Percentiles rank a stretch among this genome's conserved stretches.
These are phyloP conservation scores for Corythornis cristatus DNA, from an alignment of 2,113 vertebrate genomes.

Conservation along the genomic window DNA sequence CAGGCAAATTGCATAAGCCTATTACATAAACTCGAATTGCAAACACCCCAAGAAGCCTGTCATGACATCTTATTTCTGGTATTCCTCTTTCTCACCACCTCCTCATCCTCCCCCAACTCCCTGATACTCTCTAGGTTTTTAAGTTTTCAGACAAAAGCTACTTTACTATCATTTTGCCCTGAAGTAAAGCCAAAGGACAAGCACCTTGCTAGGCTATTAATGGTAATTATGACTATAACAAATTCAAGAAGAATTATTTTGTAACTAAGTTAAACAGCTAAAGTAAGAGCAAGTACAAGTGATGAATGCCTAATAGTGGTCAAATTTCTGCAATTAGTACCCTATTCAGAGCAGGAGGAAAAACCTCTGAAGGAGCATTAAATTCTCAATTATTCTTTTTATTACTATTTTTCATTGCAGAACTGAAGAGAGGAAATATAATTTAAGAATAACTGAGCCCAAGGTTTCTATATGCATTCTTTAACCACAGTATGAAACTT, in stretches of 20 bases:
- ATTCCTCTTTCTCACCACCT: not conserved
- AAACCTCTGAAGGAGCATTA: not conserved
- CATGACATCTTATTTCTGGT: not conserved
- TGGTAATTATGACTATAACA: not conserved
- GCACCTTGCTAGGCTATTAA: not conserved
- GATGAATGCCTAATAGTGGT: slow-evolving; percentile 25
- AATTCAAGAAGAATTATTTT: slow-evolving; percentile 1
- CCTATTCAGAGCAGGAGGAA: slow-evolving; percentile 13
- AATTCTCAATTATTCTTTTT: not conserved
- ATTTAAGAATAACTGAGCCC: not conserved
- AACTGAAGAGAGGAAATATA: not conserved
- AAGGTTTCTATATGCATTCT: not conserved
- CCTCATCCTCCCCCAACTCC: accelerated
- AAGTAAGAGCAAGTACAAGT: not conserved
- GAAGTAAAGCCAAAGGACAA: not conserved
- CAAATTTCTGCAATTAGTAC: slow-evolving; percentile 25
- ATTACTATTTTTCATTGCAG: not conserved
- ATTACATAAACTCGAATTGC: not conserved
- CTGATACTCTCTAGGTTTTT: not conserved
- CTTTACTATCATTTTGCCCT: not conserved
- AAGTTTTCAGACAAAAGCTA: not conserved
- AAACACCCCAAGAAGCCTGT: not conserved
- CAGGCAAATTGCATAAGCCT: not conserved
- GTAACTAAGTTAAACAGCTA: slow-evolving; percentile 13
- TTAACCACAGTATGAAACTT: not conserved